These are phyloP conservation scores for Spodoptera littoralis DNA, from an alignment of 2,888 invertebrate species.

Conservation along the genomic window DNA sequence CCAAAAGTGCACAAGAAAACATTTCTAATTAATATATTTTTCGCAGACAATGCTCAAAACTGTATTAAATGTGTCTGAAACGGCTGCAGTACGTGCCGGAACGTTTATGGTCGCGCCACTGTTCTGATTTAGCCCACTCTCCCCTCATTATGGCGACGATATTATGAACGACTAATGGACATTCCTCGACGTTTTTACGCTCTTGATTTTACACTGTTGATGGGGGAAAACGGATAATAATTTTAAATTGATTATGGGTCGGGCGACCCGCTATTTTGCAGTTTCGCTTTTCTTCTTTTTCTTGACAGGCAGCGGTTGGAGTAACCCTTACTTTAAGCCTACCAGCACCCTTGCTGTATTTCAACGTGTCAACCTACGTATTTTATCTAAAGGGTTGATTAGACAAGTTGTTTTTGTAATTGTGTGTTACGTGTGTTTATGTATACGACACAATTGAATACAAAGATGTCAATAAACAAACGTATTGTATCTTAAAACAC, in stretches of 20 bases:
- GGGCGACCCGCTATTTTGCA: conserved; percentile 45
- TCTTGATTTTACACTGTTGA: conserved; percentile 72
- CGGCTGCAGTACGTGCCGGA: conserved; percentile 72
- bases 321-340: conserved; percentile 12
- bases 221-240: conserved; percentile 72
- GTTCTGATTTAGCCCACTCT: conserved; percentile 74
- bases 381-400: conserved; percentile 17
- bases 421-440: too few species aligned
- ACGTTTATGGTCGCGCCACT: conserved; percentile 65
- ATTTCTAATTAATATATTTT: conserved; percentile 42
- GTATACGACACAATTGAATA: neutral
- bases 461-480: neutral
- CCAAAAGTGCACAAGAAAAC: conserved; percentile 5
- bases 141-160: conserved; percentile 77
- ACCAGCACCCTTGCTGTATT: neutral
- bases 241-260: conserved; percentile 69
- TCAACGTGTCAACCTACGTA: conserved; percentile 32
- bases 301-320: conserved; percentile 30
- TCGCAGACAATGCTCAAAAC: conserved; percentile 32
- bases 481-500: conserved; percentile 26
- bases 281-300: conserved; percentile 32
- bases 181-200: conserved; percentile 73
- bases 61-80: conserved; percentile 53
- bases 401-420: neutral
- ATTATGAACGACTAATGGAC: conserved; percentile 81